These are phyloP conservation scores for Pterocles gutturalis DNA, from an alignment of 2,113 vertebrate genomes.

Conservation along the genomic window DNA sequence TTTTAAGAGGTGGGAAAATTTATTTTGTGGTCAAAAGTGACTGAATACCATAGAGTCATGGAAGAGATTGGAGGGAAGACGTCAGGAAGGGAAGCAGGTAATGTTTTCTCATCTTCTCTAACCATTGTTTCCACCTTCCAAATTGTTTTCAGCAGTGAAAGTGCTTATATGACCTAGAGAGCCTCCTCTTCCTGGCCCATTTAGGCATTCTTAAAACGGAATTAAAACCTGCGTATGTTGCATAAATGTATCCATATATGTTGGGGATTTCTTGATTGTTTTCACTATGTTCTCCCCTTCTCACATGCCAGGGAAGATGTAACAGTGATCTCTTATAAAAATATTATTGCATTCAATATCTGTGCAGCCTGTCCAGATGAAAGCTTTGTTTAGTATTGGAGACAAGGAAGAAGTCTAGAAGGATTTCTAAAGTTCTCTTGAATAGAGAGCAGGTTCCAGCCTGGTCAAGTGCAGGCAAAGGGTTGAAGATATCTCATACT, in stretches of 20 bases:
- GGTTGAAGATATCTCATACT: neutral
- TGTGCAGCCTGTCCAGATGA: neutral
- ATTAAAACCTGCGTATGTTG: neutral
- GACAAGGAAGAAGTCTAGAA: neutral
- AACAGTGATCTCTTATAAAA: neutral
- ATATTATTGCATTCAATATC: neutral
- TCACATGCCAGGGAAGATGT: neutral
- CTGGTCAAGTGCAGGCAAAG: neutral
- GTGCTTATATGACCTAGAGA: neutral
- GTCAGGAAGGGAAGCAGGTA: neutral
- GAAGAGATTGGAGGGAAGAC: neutral
- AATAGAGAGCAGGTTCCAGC: neutral
- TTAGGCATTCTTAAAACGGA: neutral
- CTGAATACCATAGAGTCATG: neutral
- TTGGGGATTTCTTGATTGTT: neutral
- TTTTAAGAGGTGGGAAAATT: neutral
- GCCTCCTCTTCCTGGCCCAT: neutral
- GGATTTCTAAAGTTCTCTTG: neutral
- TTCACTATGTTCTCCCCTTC: neutral
- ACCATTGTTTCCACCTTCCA: neutral
- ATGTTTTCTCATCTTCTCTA: neutral
- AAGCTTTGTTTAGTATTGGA: neutral
- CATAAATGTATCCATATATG: neutral
- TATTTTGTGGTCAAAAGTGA: neutral
- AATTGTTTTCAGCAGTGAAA: neutral